phyloP scores from a whole-genome alignment of 2,113 vertebrate species.

The Carlito syrichta region DNA sequence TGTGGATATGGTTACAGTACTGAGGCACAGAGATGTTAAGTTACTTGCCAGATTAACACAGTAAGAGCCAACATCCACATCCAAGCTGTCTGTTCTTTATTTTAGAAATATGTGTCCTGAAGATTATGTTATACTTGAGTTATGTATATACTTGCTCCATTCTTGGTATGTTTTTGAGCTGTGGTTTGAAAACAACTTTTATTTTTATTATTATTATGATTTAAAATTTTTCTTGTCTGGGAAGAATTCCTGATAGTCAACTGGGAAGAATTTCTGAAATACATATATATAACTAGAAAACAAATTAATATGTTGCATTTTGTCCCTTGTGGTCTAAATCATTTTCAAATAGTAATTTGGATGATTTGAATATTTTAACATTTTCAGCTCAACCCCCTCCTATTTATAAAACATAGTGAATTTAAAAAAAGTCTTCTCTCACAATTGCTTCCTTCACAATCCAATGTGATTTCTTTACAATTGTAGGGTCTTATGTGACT shows the following conservation, averaged over 20 bases:
- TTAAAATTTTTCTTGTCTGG: background rate
- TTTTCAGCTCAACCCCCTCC: background rate
- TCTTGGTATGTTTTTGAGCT: background rate
- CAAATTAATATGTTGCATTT: background rate
- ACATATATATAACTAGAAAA: background rate
- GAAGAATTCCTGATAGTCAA: constrained; percentile 23
- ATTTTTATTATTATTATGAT: background rate
- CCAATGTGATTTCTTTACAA: background rate
- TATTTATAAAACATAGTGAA: background rate
- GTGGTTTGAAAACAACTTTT: background rate
- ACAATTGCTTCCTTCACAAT: background rate
- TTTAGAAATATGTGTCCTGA: background rate
- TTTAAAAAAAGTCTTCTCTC: background rate
- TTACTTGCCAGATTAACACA: background rate
- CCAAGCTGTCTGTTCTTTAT: background rate
- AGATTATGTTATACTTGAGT: background rate
- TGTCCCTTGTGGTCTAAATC: background rate
- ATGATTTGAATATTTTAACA: background rate
- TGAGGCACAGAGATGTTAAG: background rate
- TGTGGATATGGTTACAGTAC: background rate
- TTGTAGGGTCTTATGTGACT: background rate
- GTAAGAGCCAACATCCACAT: background rate
- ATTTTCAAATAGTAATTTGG: constrained; percentile 23
- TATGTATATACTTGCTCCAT: background rate
- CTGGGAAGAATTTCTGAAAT: too few relatives aligned